These are phyloP conservation scores for Neodiprion pinetum DNA, from an alignment of 1,140 invertebrate species.

Conservation along the genomic window DNA sequence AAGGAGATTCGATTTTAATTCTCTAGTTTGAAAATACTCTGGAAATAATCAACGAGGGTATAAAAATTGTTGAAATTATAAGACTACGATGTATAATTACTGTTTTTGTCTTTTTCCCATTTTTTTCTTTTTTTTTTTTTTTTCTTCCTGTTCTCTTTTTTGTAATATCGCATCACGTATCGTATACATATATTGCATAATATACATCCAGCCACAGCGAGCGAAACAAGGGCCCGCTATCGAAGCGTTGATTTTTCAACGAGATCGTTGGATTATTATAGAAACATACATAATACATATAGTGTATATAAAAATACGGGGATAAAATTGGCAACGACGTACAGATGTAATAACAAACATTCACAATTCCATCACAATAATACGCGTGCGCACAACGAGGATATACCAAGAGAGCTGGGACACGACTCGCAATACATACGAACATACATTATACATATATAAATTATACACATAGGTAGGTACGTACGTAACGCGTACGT, in stretches of 20 bases:
- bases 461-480: not conserved
- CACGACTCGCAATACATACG: constrained; percentile 42
- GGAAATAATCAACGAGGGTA: no score
- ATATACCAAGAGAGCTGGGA: constrained; percentile 29
- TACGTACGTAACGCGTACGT: constrained; percentile 2
- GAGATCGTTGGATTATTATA: not conserved
- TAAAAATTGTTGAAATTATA: constrained; percentile 29
- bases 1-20: no score
- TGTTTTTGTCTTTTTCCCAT: not conserved
- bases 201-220: not conserved
- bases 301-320: not conserved
- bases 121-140: constrained; percentile 18
- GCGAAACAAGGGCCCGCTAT: not conserved
- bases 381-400: not conserved
- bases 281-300: not conserved
- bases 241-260: not conserved
- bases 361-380: not conserved
- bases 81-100: constrained; percentile 29
- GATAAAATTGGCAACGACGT: no score
- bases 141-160: not conserved
- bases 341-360: not conserved
- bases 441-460: constrained; percentile 13
- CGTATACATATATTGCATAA: no score
- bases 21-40: no score
- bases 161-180: no score